Percentiles rank a stretch among this genome's conserved stretches.
These are phyloP conservation scores for Phyllotis vaccarum DNA, from an alignment of 2,797 vertebrate species.

Conservation along the genomic window DNA sequence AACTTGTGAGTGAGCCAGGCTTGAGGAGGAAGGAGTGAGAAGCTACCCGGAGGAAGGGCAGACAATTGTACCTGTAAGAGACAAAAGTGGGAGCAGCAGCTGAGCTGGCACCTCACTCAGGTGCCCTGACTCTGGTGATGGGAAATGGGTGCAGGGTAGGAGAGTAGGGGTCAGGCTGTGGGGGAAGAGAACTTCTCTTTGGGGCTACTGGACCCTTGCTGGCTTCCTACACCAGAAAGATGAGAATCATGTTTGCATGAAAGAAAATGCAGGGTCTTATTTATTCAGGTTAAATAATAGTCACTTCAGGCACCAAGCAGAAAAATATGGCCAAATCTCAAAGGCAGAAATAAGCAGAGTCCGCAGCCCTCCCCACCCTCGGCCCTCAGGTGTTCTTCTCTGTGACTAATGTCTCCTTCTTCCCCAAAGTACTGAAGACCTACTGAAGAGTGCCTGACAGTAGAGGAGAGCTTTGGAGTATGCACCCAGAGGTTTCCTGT, in stretches of 20 bases:
- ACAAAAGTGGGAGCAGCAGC: neutral
- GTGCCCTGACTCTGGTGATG: neutral
- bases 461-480: slow-evolving; percentile 38
- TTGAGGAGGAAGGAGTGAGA: neutral
- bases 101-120: neutral
- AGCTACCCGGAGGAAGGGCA: neutral
- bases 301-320: neutral
- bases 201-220: neutral
- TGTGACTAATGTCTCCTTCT: neutral
- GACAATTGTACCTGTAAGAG: neutral
- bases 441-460: slow-evolving; percentile 37
- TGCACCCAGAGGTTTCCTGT: neutral
- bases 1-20: neutral
- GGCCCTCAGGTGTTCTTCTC: neutral
- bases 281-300: neutral
- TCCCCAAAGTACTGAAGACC: neutral
- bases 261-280: slow-evolving; percentile 20
- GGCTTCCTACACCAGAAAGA: neutral
- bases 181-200: neutral
- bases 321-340: slow-evolving; percentile 25
- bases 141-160: neutral
- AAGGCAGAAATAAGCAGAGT: neutral
- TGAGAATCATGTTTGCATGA: neutral
- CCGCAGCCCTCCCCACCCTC: neutral
- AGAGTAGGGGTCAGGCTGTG: neutral